phyloP scores from a whole-genome alignment of 2,797 vertebrate genomes.

The Acomys russatus region DNA sequence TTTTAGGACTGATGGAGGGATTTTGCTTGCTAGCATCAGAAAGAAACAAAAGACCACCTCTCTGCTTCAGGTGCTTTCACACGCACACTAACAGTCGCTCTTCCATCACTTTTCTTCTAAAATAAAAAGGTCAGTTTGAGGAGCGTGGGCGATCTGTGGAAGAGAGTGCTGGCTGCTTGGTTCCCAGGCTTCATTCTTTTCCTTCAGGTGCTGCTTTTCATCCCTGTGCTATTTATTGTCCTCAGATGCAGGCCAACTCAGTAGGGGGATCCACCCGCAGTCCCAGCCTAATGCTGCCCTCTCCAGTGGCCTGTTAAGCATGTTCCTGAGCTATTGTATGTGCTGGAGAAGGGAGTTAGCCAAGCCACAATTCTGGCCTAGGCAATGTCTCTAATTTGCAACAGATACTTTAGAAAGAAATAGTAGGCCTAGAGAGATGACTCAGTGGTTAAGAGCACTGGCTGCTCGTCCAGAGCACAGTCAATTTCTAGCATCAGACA shows the following conservation, averaged over 20 bases:
- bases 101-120: neutral
- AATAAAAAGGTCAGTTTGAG: neutral
- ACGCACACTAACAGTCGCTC: neutral
- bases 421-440: neutral
- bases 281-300: neutral
- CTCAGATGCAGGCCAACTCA: neutral
- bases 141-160: neutral
- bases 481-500: neutral
- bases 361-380: neutral
- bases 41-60: neutral
- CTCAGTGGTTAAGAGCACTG: neutral
- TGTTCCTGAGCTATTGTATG: rapidly evolving
- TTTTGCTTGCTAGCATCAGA: neutral
- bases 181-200: neutral
- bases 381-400: neutral
- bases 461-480: neutral
- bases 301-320: rapidly evolving
- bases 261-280: rapidly evolving
- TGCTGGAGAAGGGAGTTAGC: too few relatives aligned
- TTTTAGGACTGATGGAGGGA: neutral
- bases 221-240: too few relatives aligned
- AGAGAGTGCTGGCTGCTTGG: neutral
- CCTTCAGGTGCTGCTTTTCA: neutral
- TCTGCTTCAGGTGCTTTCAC: neutral
- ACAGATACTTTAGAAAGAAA: neutral